Evolutionary conservation across 2,797 vertebrate species (phyloP).

Genomic region (Eutrigla gurnardus): DNA sequence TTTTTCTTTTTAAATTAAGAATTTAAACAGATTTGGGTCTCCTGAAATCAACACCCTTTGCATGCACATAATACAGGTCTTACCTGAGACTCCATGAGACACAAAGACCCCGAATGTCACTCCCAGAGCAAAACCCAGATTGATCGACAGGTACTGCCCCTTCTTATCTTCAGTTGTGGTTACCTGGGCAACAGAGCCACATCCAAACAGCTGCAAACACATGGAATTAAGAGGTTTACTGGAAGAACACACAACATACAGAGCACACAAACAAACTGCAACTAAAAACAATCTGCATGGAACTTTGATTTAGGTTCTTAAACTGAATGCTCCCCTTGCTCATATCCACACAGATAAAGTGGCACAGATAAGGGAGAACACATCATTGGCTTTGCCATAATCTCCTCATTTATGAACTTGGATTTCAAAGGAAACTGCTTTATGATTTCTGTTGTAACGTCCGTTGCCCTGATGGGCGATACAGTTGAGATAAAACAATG

Average conservation of each 20-base stretch:
- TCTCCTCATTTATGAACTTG: slow-evolving; percentile 36
- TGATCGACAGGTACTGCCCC: slow-evolving; percentile 85
- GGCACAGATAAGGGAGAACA: neutral
- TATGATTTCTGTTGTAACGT: slow-evolving; percentile 56
- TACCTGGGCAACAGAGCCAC: slow-evolving; percentile 85
- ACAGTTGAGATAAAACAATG: neutral
- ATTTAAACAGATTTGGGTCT: neutral
- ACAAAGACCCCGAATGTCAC: slow-evolving; percentile 81
- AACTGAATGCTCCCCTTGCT: neutral
- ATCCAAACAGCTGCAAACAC: slow-evolving; percentile 82
- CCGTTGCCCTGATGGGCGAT: slow-evolving; percentile 8
- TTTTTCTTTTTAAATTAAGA: neutral
- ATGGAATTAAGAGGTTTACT: neutral
- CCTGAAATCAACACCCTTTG: neutral
- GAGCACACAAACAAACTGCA: neutral
- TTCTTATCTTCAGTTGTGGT: slow-evolving; percentile 76
- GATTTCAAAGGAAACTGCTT: slow-evolving; percentile 38
- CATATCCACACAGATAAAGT: neutral
- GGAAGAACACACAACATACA: neutral
- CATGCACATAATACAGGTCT: slow-evolving; percentile 11
- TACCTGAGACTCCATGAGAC: slow-evolving; percentile 84
- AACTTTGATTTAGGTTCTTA: neutral
- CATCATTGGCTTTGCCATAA: neutral
- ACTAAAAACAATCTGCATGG: neutral
- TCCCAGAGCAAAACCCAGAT: slow-evolving; percentile 84